Conservation (phyloP, 2,888 invertebrate genomes). For the Drosophila recens region DNA sequence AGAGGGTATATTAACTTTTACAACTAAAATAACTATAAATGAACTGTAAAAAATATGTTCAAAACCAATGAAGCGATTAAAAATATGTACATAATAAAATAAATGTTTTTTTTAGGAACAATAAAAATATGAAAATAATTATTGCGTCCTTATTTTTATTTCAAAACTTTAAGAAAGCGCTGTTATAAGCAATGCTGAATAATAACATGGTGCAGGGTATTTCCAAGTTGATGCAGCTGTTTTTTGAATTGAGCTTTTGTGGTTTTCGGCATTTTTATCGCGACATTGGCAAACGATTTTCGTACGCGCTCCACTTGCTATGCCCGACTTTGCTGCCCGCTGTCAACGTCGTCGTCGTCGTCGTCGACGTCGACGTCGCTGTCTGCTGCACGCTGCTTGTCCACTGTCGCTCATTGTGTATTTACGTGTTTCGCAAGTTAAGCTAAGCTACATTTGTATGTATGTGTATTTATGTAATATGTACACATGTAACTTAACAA, state of each 20-base stretch:
- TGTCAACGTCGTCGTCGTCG: neutral
- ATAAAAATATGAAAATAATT: no score
- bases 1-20: neutral
- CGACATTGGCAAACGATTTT: constrained; percentile 79
- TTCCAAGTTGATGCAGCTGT: neutral
- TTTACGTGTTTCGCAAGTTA: constrained; percentile 77
- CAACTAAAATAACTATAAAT: neutral
- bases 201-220: constrained; percentile 15
- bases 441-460: constrained; percentile 50
- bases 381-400: constrained; percentile 1
- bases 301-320: constrained; percentile 77
- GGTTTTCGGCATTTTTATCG: constrained; percentile 63
- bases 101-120: no score
- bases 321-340: constrained; percentile 40
- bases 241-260: constrained; percentile 13
- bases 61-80: no score
- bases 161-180: no score
- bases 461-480: no score
- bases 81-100: no score
- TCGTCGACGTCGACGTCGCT: neutral
- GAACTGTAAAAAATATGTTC: no score
- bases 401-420: constrained; percentile 15
- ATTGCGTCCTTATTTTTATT: no score
- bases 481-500: constrained; percentile 18
- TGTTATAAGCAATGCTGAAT: no score